Conservation (phyloP, 2,797 vertebrate species). For the Macropus fuliginosus region DNA sequence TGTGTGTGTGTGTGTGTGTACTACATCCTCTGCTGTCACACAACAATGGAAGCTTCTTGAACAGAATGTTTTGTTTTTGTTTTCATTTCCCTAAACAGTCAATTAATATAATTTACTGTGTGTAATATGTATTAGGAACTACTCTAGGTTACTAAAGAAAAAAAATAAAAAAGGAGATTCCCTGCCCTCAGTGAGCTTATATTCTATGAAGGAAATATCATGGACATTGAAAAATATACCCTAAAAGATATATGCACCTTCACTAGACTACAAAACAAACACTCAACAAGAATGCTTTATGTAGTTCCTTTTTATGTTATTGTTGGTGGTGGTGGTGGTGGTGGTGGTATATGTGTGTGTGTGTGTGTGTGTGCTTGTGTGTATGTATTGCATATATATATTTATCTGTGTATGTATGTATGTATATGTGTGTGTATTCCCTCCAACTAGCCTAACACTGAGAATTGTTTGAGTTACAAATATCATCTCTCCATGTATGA, state of each 20-base stretch:
- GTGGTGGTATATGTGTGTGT: no score
- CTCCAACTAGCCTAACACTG: no score
- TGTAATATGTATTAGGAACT: background rate
- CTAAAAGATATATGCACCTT: background rate
- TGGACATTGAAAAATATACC: background rate
- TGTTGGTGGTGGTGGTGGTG: fast-evolving
- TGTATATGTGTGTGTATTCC: no score
- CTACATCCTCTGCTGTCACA: background rate
- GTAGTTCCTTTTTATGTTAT: background rate
- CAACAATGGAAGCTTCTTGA: background rate
- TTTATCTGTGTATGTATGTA: no score
- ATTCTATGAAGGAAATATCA: background rate
- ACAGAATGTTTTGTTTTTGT: background rate
- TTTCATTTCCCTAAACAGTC: background rate
- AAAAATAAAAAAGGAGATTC: background rate
- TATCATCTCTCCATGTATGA: no score
- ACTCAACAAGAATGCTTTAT: background rate
- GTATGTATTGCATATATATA: no score
- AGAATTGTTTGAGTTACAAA: no score
- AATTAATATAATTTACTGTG: background rate
- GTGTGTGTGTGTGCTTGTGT: no score
- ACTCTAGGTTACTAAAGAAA: background rate
- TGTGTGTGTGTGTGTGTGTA: background rate
- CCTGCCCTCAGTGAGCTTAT: background rate
- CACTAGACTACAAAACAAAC: background rate